A percentile compares a stretch with the other conserved stretches of the same genome.
Conservation (phyloP, 2,797 vertebrate species). For the Mormyrus hasselquistii region DNA sequence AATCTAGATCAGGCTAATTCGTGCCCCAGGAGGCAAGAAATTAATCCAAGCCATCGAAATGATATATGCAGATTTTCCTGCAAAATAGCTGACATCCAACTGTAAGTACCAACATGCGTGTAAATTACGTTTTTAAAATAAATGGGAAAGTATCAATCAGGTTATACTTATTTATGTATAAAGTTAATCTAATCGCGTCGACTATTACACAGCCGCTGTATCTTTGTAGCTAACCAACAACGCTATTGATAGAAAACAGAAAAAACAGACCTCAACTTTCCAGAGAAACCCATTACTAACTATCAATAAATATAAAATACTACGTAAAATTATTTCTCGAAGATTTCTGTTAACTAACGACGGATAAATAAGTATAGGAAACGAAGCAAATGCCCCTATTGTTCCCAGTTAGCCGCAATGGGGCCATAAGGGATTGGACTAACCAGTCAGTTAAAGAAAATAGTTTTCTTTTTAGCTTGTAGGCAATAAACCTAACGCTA, state of each 20-base stretch:
- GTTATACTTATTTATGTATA: background rate
- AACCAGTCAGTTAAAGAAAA: background rate
- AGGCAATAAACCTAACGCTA: background rate
- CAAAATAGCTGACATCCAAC: background rate
- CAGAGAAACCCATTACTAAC: background rate
- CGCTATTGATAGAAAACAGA: background rate
- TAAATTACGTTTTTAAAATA: background rate
- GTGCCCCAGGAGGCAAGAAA: background rate
- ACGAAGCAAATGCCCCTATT: conserved; percentile 11
- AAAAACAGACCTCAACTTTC: background rate
- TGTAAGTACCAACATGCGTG: background rate
- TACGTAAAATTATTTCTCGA: background rate
- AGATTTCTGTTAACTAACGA: background rate
- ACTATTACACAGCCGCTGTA: background rate
- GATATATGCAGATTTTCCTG: background rate
- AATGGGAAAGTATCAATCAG: background rate
- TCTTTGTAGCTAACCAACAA: background rate
- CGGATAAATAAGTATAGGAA: background rate
- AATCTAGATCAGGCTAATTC: background rate
- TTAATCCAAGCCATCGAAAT: background rate
- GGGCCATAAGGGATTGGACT: background rate
- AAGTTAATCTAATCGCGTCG: background rate
- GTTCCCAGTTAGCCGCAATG: conserved; percentile 13
- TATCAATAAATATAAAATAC: background rate
- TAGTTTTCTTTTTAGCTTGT: background rate